phyloP scores from a whole-genome alignment of 2,797 vertebrate species.

The Acipenser ruthenus region DNA sequence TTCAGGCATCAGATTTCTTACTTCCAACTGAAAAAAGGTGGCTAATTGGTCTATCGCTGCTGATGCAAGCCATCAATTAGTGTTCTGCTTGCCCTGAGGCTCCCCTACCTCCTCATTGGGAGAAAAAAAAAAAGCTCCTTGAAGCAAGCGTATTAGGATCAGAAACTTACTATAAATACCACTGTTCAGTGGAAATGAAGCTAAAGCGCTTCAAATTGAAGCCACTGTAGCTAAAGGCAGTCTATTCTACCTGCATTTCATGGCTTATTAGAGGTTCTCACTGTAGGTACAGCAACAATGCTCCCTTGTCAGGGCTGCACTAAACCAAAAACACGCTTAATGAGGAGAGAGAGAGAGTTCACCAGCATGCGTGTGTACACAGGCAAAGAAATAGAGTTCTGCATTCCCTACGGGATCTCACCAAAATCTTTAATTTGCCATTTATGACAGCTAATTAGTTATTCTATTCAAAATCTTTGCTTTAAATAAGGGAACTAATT shows the following conservation, averaged over 20 bases:
- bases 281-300: conserved; percentile 61
- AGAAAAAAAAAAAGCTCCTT: conserved; percentile 45
- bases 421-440: conserved; percentile 86
- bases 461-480: conserved; percentile 85
- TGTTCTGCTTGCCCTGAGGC: conserved; percentile 45
- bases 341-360: conserved; percentile 57
- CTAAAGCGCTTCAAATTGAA: conserved; percentile 60
- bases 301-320: conserved; percentile 68
- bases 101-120: conserved; percentile 39
- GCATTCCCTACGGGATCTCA: conserved; percentile 64
- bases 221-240: conserved; percentile 54
- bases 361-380: conserved; percentile 15
- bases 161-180: conserved; percentile 73
- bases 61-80: conserved; percentile 70
- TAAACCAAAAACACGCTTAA: conserved; percentile 79
- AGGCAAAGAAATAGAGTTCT: conserved; percentile 48
- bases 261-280: conserved; percentile 73
- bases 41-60: conserved; percentile 61
- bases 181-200: conserved; percentile 71
- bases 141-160: conserved; percentile 65
- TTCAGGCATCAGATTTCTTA: conserved; percentile 59
- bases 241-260: conserved; percentile 72
- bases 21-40: conserved; percentile 57
- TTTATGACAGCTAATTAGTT: conserved; percentile 93
- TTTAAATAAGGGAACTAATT: conserved; percentile 93